Evolutionary conservation across 2,888 invertebrate species (phyloP).

Genomic region (Hermaeophaga mercurialis): DNA sequence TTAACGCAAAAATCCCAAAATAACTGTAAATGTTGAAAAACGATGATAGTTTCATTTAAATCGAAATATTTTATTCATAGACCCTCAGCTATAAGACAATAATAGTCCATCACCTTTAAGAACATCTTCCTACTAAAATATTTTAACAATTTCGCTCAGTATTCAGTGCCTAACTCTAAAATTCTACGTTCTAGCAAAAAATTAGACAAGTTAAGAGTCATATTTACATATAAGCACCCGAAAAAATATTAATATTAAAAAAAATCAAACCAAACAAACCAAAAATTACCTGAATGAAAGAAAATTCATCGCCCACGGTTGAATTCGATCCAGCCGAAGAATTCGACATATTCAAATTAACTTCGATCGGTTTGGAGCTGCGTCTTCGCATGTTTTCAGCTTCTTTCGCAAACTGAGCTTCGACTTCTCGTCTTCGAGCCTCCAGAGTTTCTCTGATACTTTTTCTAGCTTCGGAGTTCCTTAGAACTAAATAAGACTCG

Average conservation of each 20-base stretch:
- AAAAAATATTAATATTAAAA: conserved; percentile 31
- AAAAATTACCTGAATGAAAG: conserved; percentile 56
- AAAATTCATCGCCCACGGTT: conserved; percentile 55
- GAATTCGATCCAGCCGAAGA: conserved; percentile 50
- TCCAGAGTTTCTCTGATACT: conserved; percentile 59
- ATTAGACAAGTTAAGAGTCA: conserved; percentile 30
- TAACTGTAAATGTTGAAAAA: background rate
- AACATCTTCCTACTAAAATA: conserved; percentile 11
- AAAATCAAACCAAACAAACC: conserved; percentile 40
- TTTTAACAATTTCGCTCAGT: conserved; percentile 25
- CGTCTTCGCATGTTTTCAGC: conserved; percentile 58
- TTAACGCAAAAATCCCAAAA: background rate
- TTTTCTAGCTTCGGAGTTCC: conserved; percentile 63
- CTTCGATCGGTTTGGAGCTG: conserved; percentile 58
- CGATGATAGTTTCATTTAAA: too few relatives aligned
- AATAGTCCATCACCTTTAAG: conserved; percentile 12
- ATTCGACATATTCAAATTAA: conserved; percentile 48
- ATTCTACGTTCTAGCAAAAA: conserved; percentile 16
- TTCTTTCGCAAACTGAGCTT: conserved; percentile 56
- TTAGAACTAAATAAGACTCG: conserved; percentile 83
- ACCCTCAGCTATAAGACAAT: background rate
- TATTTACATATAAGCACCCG: conserved; percentile 41
- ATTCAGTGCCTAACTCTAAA: conserved; percentile 35
- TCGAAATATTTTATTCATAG: too few relatives aligned
- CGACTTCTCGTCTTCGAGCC: conserved; percentile 59